Evolutionary conservation across 2,888 invertebrate species (phyloP).

Genomic region (Harpalus rufipes): DNA sequence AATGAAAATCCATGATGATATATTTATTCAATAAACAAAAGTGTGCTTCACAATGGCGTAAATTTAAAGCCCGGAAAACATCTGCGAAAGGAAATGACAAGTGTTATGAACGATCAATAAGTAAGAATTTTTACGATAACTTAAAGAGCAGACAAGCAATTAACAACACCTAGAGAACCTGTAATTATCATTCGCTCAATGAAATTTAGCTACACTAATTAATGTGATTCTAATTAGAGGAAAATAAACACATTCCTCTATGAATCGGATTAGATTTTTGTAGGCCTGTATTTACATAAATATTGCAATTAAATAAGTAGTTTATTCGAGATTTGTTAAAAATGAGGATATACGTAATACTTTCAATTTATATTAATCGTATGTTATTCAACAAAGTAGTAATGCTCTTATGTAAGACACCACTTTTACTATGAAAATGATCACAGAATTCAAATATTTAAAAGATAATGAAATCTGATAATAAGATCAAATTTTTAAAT

Average conservation of each 20-base stretch:
- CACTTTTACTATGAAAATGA: no score
- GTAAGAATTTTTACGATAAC: conserved; percentile 32
- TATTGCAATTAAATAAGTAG: conserved; percentile 27
- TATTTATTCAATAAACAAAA: no score
- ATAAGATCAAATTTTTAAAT: no score
- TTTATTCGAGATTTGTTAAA: neutral
- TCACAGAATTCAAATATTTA: no score
- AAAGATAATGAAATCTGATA: no score
- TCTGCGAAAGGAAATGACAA: conserved; percentile 30
- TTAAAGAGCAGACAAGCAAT: conserved; percentile 37
- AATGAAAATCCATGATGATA: no score
- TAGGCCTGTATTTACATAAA: conserved; percentile 15
- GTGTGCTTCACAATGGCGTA: neutral
- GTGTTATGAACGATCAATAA: conserved; percentile 34
- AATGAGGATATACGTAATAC: neutral
- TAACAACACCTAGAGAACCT: conserved; percentile 43
- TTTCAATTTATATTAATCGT: neutral
- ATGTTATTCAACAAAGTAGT: neutral
- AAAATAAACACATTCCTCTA: conserved; percentile 51
- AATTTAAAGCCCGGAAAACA: conserved; percentile 35
- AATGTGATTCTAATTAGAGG: conserved; percentile 62
- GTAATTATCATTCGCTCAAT: conserved; percentile 65
- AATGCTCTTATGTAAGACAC: no score
- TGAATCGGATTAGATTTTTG: conserved; percentile 30
- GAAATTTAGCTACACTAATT: conserved; percentile 61